phyloP scores from a whole-genome alignment of 1,140 invertebrate species.

The Psilanteris sp. region DNA sequence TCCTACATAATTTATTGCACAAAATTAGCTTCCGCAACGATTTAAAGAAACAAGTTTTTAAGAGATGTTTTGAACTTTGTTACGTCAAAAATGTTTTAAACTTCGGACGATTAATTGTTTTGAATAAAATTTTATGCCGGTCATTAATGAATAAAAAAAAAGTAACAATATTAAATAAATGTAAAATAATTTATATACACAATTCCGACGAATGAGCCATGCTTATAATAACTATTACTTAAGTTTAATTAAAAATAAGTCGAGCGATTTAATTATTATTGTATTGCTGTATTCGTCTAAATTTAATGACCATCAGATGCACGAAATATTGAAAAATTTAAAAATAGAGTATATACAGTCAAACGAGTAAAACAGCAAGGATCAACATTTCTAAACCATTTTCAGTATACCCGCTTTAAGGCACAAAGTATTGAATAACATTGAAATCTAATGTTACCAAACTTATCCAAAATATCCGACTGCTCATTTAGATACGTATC shows the following conservation, averaged over 20 bases:
- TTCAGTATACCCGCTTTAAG: too few relatives aligned
- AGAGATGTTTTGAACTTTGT: conserved; percentile 30
- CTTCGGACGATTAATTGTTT: conserved; percentile 26
- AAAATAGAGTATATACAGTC: too few relatives aligned
- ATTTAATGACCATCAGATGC: too few relatives aligned
- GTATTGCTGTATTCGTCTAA: too few relatives aligned
- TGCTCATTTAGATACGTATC: conserved; percentile 57
- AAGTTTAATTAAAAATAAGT: too few relatives aligned
- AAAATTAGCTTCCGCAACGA: conserved; percentile 27
- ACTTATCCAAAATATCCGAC: conserved; percentile 33
- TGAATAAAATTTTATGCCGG: not conserved
- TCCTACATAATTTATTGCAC: conserved; percentile 32
- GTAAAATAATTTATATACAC: not conserved
- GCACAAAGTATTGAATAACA: too few relatives aligned
- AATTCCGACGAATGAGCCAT: too few relatives aligned
- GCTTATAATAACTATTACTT: too few relatives aligned
- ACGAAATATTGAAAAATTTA: too few relatives aligned
- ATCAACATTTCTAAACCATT: too few relatives aligned
- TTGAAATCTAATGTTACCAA: conserved; percentile 17
- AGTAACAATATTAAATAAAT: not conserved
- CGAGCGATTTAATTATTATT: too few relatives aligned
- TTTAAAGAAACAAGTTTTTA: conserved; percentile 24
- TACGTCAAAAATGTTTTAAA: conserved; percentile 23
- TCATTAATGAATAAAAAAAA: conserved; percentile 7
- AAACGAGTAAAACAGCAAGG: too few relatives aligned